phyloP scores from a whole-genome alignment of 2,113 vertebrate species.

The Kobus ellipsiprymnus region DNA sequence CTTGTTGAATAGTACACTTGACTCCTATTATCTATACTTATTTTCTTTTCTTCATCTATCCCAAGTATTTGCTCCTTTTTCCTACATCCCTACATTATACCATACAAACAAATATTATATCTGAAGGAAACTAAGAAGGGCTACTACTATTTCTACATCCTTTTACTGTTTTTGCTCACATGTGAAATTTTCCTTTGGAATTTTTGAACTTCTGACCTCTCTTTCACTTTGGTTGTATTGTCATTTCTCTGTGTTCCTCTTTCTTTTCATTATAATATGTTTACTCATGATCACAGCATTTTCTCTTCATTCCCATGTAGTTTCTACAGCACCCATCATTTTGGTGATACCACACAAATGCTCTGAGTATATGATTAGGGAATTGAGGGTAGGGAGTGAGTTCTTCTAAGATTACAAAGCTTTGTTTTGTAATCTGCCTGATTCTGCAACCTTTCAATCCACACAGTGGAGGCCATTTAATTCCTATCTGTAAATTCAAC shows the following conservation, averaged over 20 bases:
- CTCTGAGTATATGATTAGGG: constrained; percentile 56
- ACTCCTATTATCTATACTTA: background rate
- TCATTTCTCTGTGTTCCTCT: background rate
- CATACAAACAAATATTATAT: background rate
- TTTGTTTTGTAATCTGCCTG: constrained; percentile 33
- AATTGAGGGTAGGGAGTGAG: background rate
- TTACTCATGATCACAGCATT: constrained; percentile 30
- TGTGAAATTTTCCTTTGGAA: constrained; percentile 6
- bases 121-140: background rate
- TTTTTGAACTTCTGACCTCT: constrained; percentile 48
- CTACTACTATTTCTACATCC: background rate
- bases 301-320: constrained; percentile 38
- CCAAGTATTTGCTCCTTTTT: background rate
- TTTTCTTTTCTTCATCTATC: background rate
- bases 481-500: constrained; percentile 23
- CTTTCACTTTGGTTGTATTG: background rate
- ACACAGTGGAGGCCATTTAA: background rate
- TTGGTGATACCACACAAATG: constrained; percentile 54
- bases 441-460: constrained; percentile 41
- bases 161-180: background rate
- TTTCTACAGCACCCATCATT: constrained; percentile 50
- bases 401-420: constrained; percentile 58
- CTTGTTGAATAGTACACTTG: background rate
- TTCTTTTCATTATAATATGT: background rate
- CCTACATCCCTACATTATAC: background rate